A percentile compares a stretch with the other conserved stretches of the same genome.
Conservation (phyloP, 2,113 vertebrate genomes). For the Phaethon lepturus region DNA sequence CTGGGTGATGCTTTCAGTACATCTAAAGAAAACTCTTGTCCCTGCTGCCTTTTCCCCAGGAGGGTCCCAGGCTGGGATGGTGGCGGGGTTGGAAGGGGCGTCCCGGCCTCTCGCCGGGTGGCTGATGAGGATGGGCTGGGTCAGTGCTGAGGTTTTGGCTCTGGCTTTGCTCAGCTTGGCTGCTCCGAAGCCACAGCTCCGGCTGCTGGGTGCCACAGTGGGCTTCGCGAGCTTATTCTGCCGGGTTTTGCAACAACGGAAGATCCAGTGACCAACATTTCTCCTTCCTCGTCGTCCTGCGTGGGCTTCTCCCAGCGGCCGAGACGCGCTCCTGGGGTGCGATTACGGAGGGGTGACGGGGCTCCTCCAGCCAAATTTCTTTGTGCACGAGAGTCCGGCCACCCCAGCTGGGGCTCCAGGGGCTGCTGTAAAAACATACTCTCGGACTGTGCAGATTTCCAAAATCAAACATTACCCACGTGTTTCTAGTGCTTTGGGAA, state of each 20-base stretch:
- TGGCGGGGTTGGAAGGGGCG: fast-evolving
- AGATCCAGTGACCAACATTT: too few species aligned
- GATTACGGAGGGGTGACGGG: fast-evolving
- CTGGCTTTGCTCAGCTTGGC: not conserved
- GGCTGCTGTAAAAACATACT: not conserved
- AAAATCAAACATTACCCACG: fast-evolving
- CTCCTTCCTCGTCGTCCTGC: not conserved
- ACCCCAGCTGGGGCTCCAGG: not conserved
- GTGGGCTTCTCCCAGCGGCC: not conserved
- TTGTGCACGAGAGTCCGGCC: fast-evolving
- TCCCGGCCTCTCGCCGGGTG: fast-evolving
- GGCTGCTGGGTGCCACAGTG: not conserved
- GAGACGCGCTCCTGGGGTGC: fast-evolving
- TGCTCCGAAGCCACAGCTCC: not conserved
- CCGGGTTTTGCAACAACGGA: not conserved
- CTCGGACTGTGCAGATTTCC: not conserved
- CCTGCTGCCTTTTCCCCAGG: not conserved
- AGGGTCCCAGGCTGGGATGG: not conserved
- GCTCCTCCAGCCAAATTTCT: not conserved
- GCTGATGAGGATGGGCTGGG: not conserved
- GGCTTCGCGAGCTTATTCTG: not conserved
- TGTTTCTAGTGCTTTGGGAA: not conserved
- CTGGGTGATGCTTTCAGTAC: not conserved
- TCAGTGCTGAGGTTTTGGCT: not conserved
- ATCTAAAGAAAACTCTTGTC: not conserved